phyloP scores from a whole-genome alignment of 2,888 invertebrate species.

The Diarsia dahlii region DNA sequence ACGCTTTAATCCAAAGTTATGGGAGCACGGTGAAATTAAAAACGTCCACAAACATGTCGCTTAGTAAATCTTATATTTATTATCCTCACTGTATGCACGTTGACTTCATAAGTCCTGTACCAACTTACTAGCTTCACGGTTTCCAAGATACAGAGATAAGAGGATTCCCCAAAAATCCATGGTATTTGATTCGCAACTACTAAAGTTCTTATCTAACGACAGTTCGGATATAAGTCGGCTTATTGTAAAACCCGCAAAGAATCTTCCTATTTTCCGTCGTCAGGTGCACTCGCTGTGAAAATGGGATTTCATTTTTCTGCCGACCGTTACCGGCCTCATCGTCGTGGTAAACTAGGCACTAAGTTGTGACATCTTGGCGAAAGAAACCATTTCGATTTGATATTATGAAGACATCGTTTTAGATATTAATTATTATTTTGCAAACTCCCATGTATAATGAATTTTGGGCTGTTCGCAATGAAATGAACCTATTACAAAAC shows the following conservation, averaged over 20 bases:
- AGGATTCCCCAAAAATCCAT: conserved; percentile 68
- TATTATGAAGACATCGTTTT: conserved; percentile 31
- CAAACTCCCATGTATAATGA: conserved; percentile 9
- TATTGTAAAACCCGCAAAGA: conserved; percentile 79
- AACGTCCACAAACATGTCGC: conserved; percentile 29
- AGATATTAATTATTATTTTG: conserved; percentile 4
- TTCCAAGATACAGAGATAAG: conserved; percentile 66
- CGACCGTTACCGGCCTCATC: conserved; percentile 63
- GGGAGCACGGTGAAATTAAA: conserved; percentile 39
- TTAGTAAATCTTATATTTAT: conserved; percentile 36
- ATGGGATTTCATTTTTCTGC: conserved; percentile 77
- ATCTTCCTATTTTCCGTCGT: conserved; percentile 76
- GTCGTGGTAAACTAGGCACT: conserved; percentile 52
- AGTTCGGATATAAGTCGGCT: conserved; percentile 78
- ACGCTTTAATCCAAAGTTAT: conserved; percentile 41
- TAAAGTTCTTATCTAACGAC: conserved; percentile 77
- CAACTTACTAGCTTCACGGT: conserved; percentile 36
- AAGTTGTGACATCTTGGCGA: conserved; percentile 54
- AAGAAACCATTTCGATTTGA: conserved; percentile 21
- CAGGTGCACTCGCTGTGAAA: conserved; percentile 77
- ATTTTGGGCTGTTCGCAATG: conserved; percentile 5
- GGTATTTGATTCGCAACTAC: conserved; percentile 72
- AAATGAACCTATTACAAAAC: conserved; percentile 20
- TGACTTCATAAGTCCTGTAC: conserved; percentile 39
- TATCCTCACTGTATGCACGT: conserved; percentile 43